Evolutionary conservation across 2,888 invertebrate genomes (phyloP).

Genomic region (Troides aeacus): DNA sequence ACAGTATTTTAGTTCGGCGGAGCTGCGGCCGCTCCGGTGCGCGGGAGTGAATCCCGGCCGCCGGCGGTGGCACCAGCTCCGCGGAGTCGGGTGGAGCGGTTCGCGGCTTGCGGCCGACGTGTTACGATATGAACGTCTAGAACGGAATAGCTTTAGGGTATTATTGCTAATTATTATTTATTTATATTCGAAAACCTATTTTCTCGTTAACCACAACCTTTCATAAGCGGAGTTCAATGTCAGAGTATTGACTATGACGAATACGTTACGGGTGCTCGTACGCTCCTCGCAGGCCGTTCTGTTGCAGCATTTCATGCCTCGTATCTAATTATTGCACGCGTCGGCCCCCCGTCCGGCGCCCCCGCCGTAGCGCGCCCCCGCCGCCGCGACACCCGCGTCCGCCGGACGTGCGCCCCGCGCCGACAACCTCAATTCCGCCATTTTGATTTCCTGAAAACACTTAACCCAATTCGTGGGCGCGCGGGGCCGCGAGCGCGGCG

Average conservation of each 20-base stretch:
- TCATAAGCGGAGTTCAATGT: slow-evolving; percentile 80
- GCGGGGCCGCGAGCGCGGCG: slow-evolving; percentile 38
- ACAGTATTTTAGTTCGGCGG: slow-evolving; percentile 75
- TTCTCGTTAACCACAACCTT: slow-evolving; percentile 78
- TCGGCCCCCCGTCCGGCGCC: slow-evolving; percentile 34
- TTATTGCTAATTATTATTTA: slow-evolving; percentile 74
- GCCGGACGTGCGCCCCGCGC: slow-evolving; percentile 33
- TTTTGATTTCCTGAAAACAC: slow-evolving; percentile 68
- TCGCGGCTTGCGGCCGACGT: slow-evolving; percentile 27
- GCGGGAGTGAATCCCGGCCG: no score
- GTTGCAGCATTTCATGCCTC: slow-evolving; percentile 63
- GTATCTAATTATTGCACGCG: slow-evolving; percentile 66
- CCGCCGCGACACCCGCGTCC: slow-evolving; percentile 40
- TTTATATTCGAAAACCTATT: slow-evolving; percentile 75
- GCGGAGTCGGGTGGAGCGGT: slow-evolving; percentile 12
- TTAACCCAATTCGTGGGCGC: slow-evolving; percentile 65
- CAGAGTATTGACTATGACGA: slow-evolving; percentile 75
- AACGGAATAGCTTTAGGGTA: slow-evolving; percentile 74
- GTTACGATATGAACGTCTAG: slow-evolving; percentile 70
- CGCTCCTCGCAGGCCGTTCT: slow-evolving; percentile 35
- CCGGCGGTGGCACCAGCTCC: slow-evolving; percentile 6
- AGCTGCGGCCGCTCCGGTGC: slow-evolving; percentile 45
- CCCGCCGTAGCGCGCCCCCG: no score
- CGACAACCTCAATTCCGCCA: slow-evolving; percentile 51
- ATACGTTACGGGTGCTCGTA: slow-evolving; percentile 59